Conservation (phyloP, 1,140 invertebrate genomes). For the Streblospio benedicti region DNA sequence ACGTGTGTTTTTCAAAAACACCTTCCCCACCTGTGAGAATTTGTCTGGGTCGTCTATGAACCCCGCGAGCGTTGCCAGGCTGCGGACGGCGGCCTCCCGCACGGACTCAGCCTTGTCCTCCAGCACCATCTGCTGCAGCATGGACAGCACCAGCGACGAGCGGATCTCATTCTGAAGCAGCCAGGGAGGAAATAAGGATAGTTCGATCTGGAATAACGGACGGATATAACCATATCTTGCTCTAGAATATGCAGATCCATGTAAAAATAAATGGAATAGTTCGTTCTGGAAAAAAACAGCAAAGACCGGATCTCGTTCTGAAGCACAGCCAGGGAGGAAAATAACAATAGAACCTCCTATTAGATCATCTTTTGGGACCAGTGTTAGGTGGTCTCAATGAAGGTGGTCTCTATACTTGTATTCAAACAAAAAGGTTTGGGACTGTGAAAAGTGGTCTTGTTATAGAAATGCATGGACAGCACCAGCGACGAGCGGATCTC, state of each 20-base stretch:
- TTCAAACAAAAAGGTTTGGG: no score
- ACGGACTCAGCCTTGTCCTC: constrained; percentile 64
- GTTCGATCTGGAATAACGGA: neutral
- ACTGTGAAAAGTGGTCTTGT: no score
- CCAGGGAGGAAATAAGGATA: neutral
- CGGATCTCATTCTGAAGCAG: constrained; percentile 53
- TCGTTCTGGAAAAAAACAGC: no score
- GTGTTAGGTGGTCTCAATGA: no score
- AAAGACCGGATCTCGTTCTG: no score
- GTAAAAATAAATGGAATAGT: neutral
- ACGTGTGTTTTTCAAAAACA: no score
- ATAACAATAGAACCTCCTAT: no score
- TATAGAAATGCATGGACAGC: constrained; percentile 64
- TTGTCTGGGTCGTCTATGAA: constrained; percentile 62
- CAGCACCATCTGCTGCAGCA: constrained; percentile 63
- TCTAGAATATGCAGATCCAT: neutral
- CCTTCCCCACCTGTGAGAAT: constrained; percentile 56
- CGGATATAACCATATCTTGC: neutral
- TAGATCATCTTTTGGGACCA: no score
- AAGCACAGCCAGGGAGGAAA: no score
- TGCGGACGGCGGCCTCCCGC: constrained; percentile 56
- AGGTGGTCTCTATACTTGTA: no score
- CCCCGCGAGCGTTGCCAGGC: constrained; percentile 57
- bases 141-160: constrained; percentile 64
- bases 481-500: constrained; percentile 63